These are phyloP conservation scores for Solea senegalensis DNA, from an alignment of 2,113 vertebrate genomes.

Conservation along the genomic window DNA sequence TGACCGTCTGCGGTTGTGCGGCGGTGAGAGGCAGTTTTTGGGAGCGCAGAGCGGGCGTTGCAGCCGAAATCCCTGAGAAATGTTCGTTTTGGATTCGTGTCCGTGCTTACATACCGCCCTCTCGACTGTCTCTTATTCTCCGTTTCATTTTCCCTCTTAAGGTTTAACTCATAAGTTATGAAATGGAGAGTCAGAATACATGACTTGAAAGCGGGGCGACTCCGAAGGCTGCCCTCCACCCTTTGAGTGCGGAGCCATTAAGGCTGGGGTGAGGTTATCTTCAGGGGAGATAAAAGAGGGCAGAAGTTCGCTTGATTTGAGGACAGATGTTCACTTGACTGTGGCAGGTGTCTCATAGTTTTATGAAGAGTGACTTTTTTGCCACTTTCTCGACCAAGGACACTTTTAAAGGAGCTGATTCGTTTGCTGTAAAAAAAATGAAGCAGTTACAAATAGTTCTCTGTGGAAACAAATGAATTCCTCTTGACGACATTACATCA, in stretches of 20 bases:
- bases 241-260: slow-evolving; percentile 25
- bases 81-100: slow-evolving; percentile 84
- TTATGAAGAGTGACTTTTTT: neutral
- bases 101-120: slow-evolving; percentile 82
- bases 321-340: slow-evolving; percentile 38
- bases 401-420: slow-evolving; percentile 8
- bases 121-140: slow-evolving; percentile 77
- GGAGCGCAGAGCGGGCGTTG: slow-evolving; percentile 80
- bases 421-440: slow-evolving; percentile 7
- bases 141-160: slow-evolving; percentile 76
- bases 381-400: slow-evolving; percentile 8
- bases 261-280: slow-evolving; percentile 50
- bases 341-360: slow-evolving; percentile 51
- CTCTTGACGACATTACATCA: slow-evolving; percentile 48
- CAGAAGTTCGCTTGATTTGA: slow-evolving; percentile 6
- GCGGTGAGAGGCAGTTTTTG: slow-evolving; percentile 77
- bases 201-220: slow-evolving; percentile 67
- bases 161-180: slow-evolving; percentile 79
- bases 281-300: slow-evolving; percentile 25
- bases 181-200: slow-evolving; percentile 76
- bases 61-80: slow-evolving; percentile 85
- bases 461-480: slow-evolving; percentile 25
- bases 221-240: slow-evolving; percentile 33
- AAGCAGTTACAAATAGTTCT: slow-evolving; percentile 1
- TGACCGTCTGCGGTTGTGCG: slow-evolving; percentile 84